phyloP scores from a whole-genome alignment of 1,140 invertebrate species.

The Anthonomus grandis region DNA sequence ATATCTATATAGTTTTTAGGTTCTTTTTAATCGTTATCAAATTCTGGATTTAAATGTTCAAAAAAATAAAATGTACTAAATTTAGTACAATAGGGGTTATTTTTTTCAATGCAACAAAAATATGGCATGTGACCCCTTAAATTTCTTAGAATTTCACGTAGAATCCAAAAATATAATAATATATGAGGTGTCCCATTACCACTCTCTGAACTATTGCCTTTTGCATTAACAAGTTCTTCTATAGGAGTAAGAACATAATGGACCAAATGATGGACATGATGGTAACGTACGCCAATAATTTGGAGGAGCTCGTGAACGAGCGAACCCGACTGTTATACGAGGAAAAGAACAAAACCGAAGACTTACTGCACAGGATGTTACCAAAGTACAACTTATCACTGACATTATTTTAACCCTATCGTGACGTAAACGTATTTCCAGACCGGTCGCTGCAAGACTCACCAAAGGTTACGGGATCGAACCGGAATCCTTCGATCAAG shows the following conservation, averaged over 20 bases:
- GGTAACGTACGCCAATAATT: slow-evolving; percentile 92
- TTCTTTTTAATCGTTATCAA: no score
- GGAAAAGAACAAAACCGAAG: slow-evolving; percentile 92
- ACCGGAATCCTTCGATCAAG: slow-evolving; percentile 91
- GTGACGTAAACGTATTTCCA: slow-evolving; percentile 45
- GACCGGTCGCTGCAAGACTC: slow-evolving; percentile 78
- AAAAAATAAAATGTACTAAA: no score
- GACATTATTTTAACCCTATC: not conserved
- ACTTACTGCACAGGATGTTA: slow-evolving; percentile 88
- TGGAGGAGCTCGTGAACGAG: slow-evolving; percentile 89
- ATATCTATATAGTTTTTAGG: no score
- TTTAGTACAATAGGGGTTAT: no score
- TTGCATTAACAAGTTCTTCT: slow-evolving; percentile 29
- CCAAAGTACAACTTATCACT: slow-evolving; percentile 70
- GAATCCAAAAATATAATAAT: no score
- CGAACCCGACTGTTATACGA: slow-evolving; percentile 83
- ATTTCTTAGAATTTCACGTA: no score
- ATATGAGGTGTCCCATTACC: no score
- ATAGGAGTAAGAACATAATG: slow-evolving; percentile 83
- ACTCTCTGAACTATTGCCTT: no score
- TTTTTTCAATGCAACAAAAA: no score
- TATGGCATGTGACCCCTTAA: no score
- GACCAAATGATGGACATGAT: slow-evolving; percentile 96
- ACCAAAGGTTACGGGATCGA: slow-evolving; percentile 87
- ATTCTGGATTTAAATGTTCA: no score